Evolutionary conservation across 2,888 invertebrate genomes (phyloP).

Genomic region (Lasioglossum leucozonium): DNA sequence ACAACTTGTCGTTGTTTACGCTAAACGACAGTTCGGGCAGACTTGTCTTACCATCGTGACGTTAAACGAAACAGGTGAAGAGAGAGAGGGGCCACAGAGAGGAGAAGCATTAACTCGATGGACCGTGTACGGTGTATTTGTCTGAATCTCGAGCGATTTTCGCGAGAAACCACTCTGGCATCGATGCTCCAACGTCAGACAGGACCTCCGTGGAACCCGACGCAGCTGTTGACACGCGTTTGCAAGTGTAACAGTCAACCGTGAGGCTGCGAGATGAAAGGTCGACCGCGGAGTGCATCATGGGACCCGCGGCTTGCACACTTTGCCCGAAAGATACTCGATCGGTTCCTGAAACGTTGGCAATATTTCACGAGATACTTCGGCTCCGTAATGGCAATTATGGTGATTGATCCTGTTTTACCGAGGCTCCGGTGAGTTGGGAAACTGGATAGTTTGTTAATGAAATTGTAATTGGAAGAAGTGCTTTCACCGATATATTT

Average conservation of each 20-base stretch:
- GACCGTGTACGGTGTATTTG: conserved; percentile 48
- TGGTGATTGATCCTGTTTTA: not conserved
- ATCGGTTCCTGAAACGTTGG: not conserved
- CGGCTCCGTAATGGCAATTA: not conserved
- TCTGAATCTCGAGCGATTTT: conserved; percentile 37
- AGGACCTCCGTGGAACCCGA: not conserved
- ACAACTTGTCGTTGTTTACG: no score
- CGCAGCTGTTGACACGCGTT: not conserved
- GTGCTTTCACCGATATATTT: no score
- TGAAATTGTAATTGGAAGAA: not conserved
- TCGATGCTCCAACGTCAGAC: not conserved
- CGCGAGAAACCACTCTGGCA: conserved; percentile 1
- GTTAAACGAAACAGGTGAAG: not conserved
- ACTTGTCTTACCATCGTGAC: no score
- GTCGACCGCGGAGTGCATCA: not conserved
- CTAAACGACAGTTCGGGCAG: no score
- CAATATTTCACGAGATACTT: not conserved
- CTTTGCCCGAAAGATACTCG: not conserved
- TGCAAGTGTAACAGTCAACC: conserved; percentile 11
- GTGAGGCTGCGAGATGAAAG: not conserved
- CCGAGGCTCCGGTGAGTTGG: not conserved
- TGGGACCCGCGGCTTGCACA: not conserved
- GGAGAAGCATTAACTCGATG: conserved; percentile 54
- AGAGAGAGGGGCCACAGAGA: not conserved
- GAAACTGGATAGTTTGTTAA: not conserved